These are phyloP conservation scores for Etia nguti DNA, from an alignment of 2,113 vertebrate genomes.

Conservation along the genomic window DNA sequence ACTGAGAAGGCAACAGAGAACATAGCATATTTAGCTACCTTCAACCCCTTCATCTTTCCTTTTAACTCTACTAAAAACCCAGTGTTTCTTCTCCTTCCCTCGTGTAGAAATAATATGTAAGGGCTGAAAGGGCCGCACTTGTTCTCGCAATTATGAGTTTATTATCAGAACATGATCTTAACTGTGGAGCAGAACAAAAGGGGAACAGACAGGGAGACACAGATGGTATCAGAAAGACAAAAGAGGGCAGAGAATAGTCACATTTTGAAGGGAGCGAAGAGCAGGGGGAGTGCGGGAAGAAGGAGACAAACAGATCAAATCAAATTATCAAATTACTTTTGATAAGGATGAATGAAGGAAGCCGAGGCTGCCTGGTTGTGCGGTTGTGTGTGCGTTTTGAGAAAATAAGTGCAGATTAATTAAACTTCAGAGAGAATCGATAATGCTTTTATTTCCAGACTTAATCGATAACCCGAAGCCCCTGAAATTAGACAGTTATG, in stretches of 20 bases:
- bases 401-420: constrained; percentile 56
- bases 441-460: constrained; percentile 47
- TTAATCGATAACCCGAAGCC: constrained; percentile 44
- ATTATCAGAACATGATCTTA: constrained; percentile 52
- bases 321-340: constrained; percentile 33
- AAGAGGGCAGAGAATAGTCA: neutral
- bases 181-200: constrained; percentile 14
- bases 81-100: neutral
- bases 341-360: constrained; percentile 41
- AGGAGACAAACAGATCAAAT: constrained; percentile 30
- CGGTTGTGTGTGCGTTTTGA: neutral
- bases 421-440: constrained; percentile 57
- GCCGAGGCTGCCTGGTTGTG: neutral
- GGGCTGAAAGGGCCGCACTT: constrained; percentile 1
- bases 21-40: neutral
- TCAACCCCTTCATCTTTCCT: neutral
- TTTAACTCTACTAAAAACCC: neutral
- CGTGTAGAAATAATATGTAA: neutral
- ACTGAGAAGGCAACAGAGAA: constrained; percentile 1
- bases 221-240: constrained; percentile 42
- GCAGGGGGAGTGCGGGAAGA: neutral
- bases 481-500: constrained; percentile 52
- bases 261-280: constrained; percentile 1
- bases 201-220: neutral
- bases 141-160: constrained; percentile 36